Base-by-base conservation (phyloP, 2,797 vertebrate genomes). In the Karalla daura region DNA sequence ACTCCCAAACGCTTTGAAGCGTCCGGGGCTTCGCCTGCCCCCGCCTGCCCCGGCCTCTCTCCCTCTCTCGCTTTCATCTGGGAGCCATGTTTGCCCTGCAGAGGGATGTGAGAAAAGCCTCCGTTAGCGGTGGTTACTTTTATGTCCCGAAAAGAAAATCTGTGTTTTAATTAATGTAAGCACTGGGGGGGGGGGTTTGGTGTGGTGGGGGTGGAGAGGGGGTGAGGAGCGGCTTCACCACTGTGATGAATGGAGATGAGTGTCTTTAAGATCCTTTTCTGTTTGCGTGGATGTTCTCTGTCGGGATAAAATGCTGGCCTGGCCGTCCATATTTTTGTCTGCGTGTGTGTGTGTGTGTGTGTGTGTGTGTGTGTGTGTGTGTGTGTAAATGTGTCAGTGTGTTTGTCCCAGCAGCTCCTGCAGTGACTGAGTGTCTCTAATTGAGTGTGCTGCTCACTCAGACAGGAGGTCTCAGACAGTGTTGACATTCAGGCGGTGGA, bases 401-500 rank as follows among this genome's bases (percentile, higher is more conserved):
- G 79, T 88, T 83, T 76, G 83, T 88, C 77, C 78, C 53, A 36
- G 13, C 62, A 3, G 63, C 80, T 76, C 84, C 84, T 43, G 78
- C 68, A 4, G 86, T 83, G 84, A 83, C 74, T 65, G 85, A 89
- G 78, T 63, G 80, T 71, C 73, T 84, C 85, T 90, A 90, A 90
- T 90, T 89, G 88, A 90, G 87, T 89, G 86, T 79, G 83, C 80
- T 32, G 81, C 82, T 85, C 82, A 35, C 78, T 89, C 83, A 83
- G 81, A 88, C 81, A 74, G 85, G 86, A 88, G 81, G 87, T 88
- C 83, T 90, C 84, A 86, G 86, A 75, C 83, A 75, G 79, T 73
- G 84, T 82, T 91, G 89, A 90, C 89, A 91, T 91, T 88, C 88
- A 84, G 75, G 77, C 82, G 28, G 81, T 80, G 78, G 87, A 86